Evolutionary conservation across 2,113 vertebrate genomes (phyloP).

Genomic region (Hemiprocne comata): DNA sequence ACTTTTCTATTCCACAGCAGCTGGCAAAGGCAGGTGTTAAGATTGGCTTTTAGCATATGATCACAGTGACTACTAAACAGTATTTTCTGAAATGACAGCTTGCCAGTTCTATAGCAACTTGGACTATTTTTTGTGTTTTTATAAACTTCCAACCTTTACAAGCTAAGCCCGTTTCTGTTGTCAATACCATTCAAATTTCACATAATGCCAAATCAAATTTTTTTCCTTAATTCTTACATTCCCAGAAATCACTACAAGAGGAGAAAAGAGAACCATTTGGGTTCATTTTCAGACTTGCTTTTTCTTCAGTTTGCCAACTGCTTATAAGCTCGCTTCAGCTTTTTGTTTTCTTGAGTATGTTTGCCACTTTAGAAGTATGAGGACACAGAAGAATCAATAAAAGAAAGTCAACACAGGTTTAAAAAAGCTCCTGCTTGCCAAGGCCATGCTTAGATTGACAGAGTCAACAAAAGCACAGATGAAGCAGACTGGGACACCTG

Average conservation of each 20-base stretch:
- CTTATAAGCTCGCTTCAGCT: conserved; percentile 3
- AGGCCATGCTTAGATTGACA: conserved; percentile 23
- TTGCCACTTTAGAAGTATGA: conserved; percentile 39
- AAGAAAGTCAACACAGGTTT: conserved; percentile 52
- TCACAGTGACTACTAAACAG: conserved; percentile 64
- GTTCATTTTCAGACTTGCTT: conserved; percentile 12
- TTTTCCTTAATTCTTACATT: conserved; percentile 66
- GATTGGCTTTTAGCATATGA: conserved; percentile 69
- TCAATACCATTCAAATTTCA: conserved; percentile 72
- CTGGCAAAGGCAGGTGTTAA: conserved; percentile 79
- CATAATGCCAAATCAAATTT: conserved; percentile 42
- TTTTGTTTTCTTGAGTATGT: conserved; percentile 23
- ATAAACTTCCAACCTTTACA: conserved; percentile 76
- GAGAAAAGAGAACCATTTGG: conserved; percentile 19
- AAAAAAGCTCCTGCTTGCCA: conserved; percentile 24
- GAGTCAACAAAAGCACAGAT: conserved; percentile 53
- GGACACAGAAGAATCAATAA: conserved; percentile 38
- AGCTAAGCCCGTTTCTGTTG: conserved; percentile 73
- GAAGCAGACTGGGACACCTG: conserved; percentile 44
- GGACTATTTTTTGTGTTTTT: conserved; percentile 72
- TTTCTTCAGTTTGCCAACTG: neutral
- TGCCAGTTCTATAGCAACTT: conserved; percentile 76
- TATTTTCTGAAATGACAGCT: conserved; percentile 70
- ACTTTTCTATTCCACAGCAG: conserved; percentile 72
- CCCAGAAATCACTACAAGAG: conserved; percentile 54